A percentile compares a stretch with the other conserved stretches of the same genome.
Evolutionary conservation across 2,888 invertebrate genomes (phyloP).

Genomic region (Alentia gelatinosa): DNA sequence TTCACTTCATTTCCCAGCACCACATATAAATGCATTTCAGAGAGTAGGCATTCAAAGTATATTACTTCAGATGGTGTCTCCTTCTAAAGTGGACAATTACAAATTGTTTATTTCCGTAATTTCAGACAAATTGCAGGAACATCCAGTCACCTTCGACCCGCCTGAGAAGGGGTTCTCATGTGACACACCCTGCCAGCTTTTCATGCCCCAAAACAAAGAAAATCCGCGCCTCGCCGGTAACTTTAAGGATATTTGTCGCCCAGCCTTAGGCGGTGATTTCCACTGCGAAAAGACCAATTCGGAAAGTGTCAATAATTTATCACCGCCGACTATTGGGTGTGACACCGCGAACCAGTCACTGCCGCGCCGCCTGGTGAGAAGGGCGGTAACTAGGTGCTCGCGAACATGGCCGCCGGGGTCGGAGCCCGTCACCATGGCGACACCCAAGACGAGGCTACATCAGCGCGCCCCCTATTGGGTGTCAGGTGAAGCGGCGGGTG

Average conservation of each 20-base stretch:
- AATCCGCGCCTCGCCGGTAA: background rate
- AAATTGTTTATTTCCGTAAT: constrained; percentile 2
- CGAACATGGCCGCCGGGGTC: constrained; percentile 46
- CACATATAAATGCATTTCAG: too few relatives aligned
- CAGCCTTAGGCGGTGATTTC: background rate
- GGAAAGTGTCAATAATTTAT: constrained; percentile 28
- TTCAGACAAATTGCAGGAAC: background rate
- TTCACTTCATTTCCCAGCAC: too few relatives aligned
- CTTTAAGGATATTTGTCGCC: background rate
- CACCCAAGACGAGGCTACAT: constrained; percentile 20
- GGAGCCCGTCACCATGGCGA: background rate
- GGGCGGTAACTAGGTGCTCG: constrained; percentile 49
- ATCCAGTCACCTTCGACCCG: background rate
- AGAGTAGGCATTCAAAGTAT: too few relatives aligned
- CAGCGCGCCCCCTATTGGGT: constrained; percentile 13
- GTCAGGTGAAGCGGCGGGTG: background rate
- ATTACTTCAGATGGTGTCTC: too few relatives aligned
- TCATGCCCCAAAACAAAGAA: background rate
- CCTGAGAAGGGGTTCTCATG: too few relatives aligned
- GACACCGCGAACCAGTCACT: constrained; percentile 46
- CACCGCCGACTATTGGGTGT: constrained; percentile 25
- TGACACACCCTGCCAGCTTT: background rate
- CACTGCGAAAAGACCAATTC: background rate
- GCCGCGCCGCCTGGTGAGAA: constrained; percentile 29
- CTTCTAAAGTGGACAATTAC: background rate